Evolutionary conservation across 2,888 invertebrate genomes (phyloP).

Genomic region (Latrodectus hesperus): DNA sequence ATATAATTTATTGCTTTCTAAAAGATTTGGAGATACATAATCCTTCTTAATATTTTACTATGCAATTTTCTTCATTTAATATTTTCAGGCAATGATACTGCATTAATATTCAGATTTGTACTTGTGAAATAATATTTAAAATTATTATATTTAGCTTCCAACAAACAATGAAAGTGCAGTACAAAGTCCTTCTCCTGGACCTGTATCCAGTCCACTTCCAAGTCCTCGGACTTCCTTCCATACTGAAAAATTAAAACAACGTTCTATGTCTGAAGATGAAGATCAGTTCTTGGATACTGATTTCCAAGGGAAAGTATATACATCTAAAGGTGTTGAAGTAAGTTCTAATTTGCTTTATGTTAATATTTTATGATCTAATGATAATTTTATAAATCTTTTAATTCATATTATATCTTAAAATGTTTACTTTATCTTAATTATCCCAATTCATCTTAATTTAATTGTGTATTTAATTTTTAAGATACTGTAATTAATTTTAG

Average conservation of each 20-base stretch:
- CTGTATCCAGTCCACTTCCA: constrained; percentile 14
- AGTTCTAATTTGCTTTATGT: constrained; percentile 42
- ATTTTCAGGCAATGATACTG: too few relatives aligned
- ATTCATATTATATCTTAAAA: too few relatives aligned
- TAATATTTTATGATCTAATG: not conserved
- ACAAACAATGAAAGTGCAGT: constrained; percentile 33
- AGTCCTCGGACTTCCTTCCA: constrained; percentile 46
- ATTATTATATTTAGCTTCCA: constrained; percentile 33
- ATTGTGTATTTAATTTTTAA: too few relatives aligned
- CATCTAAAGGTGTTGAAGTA: constrained; percentile 85
- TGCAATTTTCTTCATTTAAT: too few relatives aligned
- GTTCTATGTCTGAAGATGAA: constrained; percentile 75
- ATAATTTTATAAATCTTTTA: too few relatives aligned
- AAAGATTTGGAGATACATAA: too few relatives aligned
- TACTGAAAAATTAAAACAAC: constrained; percentile 54
- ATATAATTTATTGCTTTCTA: too few relatives aligned
- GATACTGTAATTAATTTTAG: too few relatives aligned
- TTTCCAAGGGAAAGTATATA: constrained; percentile 86
- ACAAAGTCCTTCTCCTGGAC: constrained; percentile 45
- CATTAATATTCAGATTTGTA: not conserved
- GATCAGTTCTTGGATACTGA: constrained; percentile 80
- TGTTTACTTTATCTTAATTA: too few relatives aligned
- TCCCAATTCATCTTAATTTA: too few relatives aligned
- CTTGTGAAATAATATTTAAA: not conserved
- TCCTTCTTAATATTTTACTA: too few relatives aligned